Conservation (phyloP, 2,888 invertebrate genomes). For the Scaptomyza flava region DNA sequence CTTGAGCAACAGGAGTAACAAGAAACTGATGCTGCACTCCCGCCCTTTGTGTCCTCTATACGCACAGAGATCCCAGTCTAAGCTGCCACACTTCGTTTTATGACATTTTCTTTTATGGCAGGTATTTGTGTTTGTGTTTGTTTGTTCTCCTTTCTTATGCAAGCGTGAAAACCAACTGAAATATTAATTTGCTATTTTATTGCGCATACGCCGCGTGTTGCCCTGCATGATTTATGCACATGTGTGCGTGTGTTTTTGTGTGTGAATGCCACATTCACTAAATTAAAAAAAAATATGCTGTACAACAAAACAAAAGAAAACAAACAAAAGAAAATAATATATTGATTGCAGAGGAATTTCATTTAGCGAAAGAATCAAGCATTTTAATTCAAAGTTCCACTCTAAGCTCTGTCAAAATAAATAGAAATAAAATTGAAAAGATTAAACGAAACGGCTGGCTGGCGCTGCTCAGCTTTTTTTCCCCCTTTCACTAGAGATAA, state of each 20-base stretch:
- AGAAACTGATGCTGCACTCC: slow-evolving; percentile 12
- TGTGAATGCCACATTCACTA: background rate
- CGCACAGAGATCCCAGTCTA: slow-evolving; percentile 10
- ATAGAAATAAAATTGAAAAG: slow-evolving; percentile 50
- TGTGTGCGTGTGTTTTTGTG: slow-evolving; percentile 3
- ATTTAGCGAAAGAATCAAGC: slow-evolving; percentile 8
- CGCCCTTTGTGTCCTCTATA: background rate
- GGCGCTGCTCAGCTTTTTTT: slow-evolving; percentile 57
- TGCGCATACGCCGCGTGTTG: slow-evolving; percentile 59
- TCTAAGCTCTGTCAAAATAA: slow-evolving; percentile 6
- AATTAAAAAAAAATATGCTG: slow-evolving; percentile 8
- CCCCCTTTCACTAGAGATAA: slow-evolving; percentile 43
- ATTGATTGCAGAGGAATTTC: slow-evolving; percentile 34
- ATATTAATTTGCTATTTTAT: slow-evolving; percentile 75
- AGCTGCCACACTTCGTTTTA: slow-evolving; percentile 63
- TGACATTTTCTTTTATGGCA: slow-evolving; percentile 78
- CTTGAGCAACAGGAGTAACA: slow-evolving; percentile 30
- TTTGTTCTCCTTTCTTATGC: slow-evolving; percentile 33
- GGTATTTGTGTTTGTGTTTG: slow-evolving; percentile 46
- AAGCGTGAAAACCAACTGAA: slow-evolving; percentile 63
- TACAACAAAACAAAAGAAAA: slow-evolving; percentile 5
- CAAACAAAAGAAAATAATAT: background rate
- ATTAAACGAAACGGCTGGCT: slow-evolving; percentile 71
- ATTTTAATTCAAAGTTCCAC: slow-evolving; percentile 6
- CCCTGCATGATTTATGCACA: slow-evolving; percentile 66